A percentile compares a stretch with the other conserved stretches of the same genome.
Conservation (phyloP, 2,113 vertebrate genomes). For the Ciconia maguari region DNA sequence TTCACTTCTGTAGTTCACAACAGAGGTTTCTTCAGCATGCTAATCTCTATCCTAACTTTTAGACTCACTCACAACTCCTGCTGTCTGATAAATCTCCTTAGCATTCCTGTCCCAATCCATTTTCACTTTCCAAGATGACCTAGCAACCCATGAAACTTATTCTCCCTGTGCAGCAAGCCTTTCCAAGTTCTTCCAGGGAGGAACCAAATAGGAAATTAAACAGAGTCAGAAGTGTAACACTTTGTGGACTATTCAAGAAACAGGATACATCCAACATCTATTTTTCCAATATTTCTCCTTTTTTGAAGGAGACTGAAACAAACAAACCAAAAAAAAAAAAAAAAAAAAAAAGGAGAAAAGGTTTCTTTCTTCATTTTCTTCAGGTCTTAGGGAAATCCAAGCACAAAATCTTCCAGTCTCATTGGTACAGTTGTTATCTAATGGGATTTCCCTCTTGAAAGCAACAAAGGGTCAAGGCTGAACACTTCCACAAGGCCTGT, state of each 20-base stretch:
- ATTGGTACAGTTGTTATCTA: neutral
- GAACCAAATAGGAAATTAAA: neutral
- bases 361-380: neutral
- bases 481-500: neutral
- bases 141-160: neutral
- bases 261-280: neutral
- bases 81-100: neutral
- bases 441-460: slow-evolving; percentile 6
- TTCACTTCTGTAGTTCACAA: neutral
- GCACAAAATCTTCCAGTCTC: neutral
- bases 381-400: neutral
- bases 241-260: neutral
- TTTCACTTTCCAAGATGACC: neutral
- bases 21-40: accelerated
- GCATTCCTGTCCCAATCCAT: neutral
- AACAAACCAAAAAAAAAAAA: neutral
- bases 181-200: neutral
- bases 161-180: neutral
- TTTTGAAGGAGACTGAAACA: neutral
- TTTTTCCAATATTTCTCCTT: neutral
- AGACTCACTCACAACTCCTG: neutral
- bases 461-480: neutral
- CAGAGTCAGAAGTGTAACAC: neutral
- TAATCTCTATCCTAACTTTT: neutral
- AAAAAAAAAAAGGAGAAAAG: neutral